Evolutionary conservation across 2,888 invertebrate species (phyloP).

Genomic region (Pterobdella sp.): DNA sequence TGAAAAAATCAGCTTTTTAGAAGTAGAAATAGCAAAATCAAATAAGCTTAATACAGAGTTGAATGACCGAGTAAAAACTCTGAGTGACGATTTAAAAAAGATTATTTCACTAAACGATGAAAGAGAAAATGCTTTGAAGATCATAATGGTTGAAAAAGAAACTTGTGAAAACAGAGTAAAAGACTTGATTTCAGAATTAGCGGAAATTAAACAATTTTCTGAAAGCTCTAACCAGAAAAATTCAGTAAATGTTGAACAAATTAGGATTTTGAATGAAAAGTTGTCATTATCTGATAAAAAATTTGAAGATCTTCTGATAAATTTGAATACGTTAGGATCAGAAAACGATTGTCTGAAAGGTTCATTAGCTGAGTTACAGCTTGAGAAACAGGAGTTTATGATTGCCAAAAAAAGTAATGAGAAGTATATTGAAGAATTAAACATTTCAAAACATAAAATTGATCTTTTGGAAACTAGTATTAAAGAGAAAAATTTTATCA

Average conservation of each 20-base stretch:
- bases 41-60: neutral
- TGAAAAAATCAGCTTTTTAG: neutral
- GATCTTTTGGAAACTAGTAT: neutral
- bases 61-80: neutral
- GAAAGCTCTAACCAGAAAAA: neutral
- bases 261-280: neutral
- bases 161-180: neutral
- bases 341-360: neutral
- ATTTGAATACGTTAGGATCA: constrained; percentile 4
- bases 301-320: neutral
- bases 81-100: neutral
- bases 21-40: neutral
- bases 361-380: neutral
- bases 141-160: neutral
- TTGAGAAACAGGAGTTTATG: neutral
- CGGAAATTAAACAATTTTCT: neutral
- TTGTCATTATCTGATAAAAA: neutral
- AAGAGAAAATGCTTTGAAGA: constrained; percentile 7
- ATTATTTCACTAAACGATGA: neutral
- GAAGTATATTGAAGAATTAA: constrained; percentile 2
- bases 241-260: neutral
- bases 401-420: neutral
- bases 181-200: neutral
- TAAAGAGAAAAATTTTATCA: neutral
- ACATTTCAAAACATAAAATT: neutral